Percentiles rank a stretch among this genome's conserved stretches.
These are phyloP conservation scores for Lagopus muta DNA, from an alignment of 2,113 vertebrate genomes.

Conservation along the genomic window DNA sequence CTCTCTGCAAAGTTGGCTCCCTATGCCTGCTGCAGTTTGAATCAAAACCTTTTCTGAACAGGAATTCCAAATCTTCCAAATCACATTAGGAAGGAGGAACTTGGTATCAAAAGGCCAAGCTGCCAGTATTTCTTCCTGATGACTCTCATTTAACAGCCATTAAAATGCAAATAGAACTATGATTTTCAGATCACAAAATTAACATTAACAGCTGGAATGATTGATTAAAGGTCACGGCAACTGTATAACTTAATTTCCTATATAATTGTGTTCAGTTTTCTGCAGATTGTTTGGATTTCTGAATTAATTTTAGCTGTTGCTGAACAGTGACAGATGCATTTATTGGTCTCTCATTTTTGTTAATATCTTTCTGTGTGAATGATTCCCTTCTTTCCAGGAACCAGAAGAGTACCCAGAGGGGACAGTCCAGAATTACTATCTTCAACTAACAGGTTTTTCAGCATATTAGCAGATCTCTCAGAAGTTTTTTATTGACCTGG, in stretches of 20 bases:
- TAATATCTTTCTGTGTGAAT: slow-evolving; percentile 48
- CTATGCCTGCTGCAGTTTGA: slow-evolving; percentile 71
- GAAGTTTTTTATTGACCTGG: slow-evolving; percentile 52
- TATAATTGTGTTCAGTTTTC: slow-evolving; percentile 85
- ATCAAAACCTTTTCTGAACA: slow-evolving; percentile 72
- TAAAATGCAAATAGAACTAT: slow-evolving; percentile 90
- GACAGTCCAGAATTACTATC: slow-evolving; percentile 54
- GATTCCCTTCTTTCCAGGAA: slow-evolving; percentile 46
- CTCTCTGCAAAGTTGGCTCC: slow-evolving; percentile 67
- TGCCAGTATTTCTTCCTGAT: slow-evolving; percentile 86
- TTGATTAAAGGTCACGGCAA: slow-evolving; percentile 87
- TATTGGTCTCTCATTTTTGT: slow-evolving; percentile 72
- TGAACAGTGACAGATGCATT: slow-evolving; percentile 78
- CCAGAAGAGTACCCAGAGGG: slow-evolving; percentile 27
- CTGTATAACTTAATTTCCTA: slow-evolving; percentile 85
- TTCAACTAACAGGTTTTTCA: slow-evolving; percentile 33
- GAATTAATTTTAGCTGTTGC: slow-evolving; percentile 84
- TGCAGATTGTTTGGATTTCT: slow-evolving; percentile 84
- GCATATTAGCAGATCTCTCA: slow-evolving; percentile 61
- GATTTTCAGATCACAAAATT: slow-evolving; percentile 89
- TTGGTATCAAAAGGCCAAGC: slow-evolving; percentile 82
- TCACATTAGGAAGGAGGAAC: slow-evolving; percentile 79
- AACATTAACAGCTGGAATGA: slow-evolving; percentile 85
- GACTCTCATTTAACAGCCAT: slow-evolving; percentile 86
- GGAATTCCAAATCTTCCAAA: slow-evolving; percentile 71